Percentiles rank a stretch among this genome's conserved stretches.
phyloP scores from a whole-genome alignment of 2,797 vertebrate genomes.

The Loriculus beryllinus region DNA sequence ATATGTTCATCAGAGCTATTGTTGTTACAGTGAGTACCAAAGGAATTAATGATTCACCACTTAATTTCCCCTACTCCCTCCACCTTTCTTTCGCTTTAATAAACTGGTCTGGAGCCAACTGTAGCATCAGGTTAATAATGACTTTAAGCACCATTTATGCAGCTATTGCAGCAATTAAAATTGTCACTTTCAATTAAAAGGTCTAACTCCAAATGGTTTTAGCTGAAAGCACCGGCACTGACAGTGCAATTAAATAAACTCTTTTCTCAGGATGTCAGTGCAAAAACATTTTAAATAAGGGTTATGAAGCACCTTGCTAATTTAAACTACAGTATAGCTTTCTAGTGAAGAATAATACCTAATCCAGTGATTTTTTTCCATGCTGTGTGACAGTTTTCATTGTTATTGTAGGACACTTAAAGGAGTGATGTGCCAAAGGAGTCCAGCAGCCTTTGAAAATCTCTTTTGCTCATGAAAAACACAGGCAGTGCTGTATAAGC shows the following conservation, averaged over 20 bases:
- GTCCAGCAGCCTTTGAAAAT: slow-evolving; percentile 41
- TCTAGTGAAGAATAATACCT: slow-evolving; percentile 75
- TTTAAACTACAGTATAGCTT: slow-evolving; percentile 83
- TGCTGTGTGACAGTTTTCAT: slow-evolving; percentile 63
- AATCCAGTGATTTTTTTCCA: slow-evolving; percentile 43
- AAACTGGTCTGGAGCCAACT: slow-evolving; percentile 77
- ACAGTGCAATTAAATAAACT: slow-evolving; percentile 78
- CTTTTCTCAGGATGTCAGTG: slow-evolving; percentile 77
- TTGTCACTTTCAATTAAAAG: slow-evolving; percentile 83
- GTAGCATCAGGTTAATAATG: slow-evolving; percentile 72
- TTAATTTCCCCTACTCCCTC: slow-evolving; percentile 63
- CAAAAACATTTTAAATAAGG: slow-evolving; percentile 77
- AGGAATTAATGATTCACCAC: slow-evolving; percentile 71
- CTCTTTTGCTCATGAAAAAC: not conserved
- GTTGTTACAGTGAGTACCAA: slow-evolving; percentile 63
- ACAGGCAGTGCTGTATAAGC: not conserved
- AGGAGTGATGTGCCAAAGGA: slow-evolving; percentile 39
- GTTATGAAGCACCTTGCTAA: slow-evolving; percentile 76
- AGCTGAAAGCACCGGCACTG: slow-evolving; percentile 73
- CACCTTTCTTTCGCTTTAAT: slow-evolving; percentile 72
- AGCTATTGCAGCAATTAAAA: slow-evolving; percentile 75
- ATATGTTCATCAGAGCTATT: slow-evolving; percentile 48
- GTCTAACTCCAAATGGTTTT: slow-evolving; percentile 76
- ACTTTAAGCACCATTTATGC: slow-evolving; percentile 76
- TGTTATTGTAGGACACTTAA: slow-evolving; percentile 57